These are phyloP conservation scores for Lymantria monacha DNA, from an alignment of 2,888 invertebrate species.

Conservation along the genomic window DNA sequence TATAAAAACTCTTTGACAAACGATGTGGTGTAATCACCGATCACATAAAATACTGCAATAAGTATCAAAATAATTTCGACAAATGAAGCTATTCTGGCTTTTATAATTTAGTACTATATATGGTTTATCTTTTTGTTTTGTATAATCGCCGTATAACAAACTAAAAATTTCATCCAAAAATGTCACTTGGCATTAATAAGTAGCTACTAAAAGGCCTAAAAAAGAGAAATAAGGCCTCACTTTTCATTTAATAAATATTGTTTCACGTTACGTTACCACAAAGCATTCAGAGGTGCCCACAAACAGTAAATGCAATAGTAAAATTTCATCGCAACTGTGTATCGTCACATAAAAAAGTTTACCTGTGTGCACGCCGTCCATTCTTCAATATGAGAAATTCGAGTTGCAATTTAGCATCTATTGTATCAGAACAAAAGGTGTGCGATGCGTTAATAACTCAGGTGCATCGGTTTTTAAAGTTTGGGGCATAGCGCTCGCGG, in stretches of 20 bases:
- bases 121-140: no score
- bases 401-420: slow-evolving; percentile 77
- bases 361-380: slow-evolving; percentile 56
- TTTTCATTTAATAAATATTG: background rate
- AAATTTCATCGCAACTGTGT: slow-evolving; percentile 38
- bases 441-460: slow-evolving; percentile 77
- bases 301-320: slow-evolving; percentile 26
- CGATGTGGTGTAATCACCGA: no score
- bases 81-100: no score
- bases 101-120: no score
- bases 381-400: slow-evolving; percentile 67
- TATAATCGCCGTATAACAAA: no score
- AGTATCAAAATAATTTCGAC: no score
- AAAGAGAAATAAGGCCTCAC: background rate
- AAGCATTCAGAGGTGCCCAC: slow-evolving; percentile 1
- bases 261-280: slow-evolving; percentile 5
- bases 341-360: slow-evolving; percentile 48
- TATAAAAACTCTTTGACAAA: no score
- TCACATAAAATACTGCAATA: no score
- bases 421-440: slow-evolving; percentile 75
- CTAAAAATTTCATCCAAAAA: no score
- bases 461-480: slow-evolving; percentile 72
- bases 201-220: background rate
- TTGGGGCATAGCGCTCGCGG: slow-evolving; percentile 42
- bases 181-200: background rate